Base-by-base conservation (phyloP, 1,140 invertebrate species). In the Varroa destructor region DNA sequence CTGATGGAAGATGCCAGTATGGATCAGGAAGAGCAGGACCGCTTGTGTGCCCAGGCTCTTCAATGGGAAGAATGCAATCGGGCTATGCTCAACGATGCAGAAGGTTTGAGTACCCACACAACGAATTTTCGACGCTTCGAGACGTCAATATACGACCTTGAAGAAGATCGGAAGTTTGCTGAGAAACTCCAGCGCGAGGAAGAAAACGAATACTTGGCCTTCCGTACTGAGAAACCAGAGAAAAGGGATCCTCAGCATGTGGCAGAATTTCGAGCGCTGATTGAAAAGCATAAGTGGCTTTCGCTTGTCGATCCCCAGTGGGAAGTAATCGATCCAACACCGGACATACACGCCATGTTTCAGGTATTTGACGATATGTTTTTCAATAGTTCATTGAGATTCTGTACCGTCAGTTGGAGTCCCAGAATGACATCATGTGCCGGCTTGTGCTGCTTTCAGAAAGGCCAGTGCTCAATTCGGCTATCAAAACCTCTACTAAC, bases 341-440 rank as follows among this genome's bases (percentile, higher is more conserved):
- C 96, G 0, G 89, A 98, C 80, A 85, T 97, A 71, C 84, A 88
- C 76, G 84, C 83, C 0, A 79, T 98, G 64, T 99, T 98, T 81
- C 74, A 86, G 0, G 84, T 89, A 71, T 99, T 95, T 77, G 88
- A 97, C 81, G 78, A 84, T 43, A 82, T 85, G 73, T 99, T 91
- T 77, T 99, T 99, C 77, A 87, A 86, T 83, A 84, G 85, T 43
- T 83, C 82, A 71, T 81, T 98, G 51, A 55, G 25, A 71, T 56
- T 83, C 0, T 81, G 86, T 71, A 89, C 93, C 36, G 86, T 87
- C 77, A 87, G 88, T 77, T 99, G 96, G 95, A 97, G 93, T 78
- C 88, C 88, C 74, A 81, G 88, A 76, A 98, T 99, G 95, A 97
- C 90, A 72, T 82, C 86, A 78, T 96, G 88, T 84, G 90, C 90